Conservation (phyloP, 1,140 invertebrate genomes). For the Solen grandis region DNA sequence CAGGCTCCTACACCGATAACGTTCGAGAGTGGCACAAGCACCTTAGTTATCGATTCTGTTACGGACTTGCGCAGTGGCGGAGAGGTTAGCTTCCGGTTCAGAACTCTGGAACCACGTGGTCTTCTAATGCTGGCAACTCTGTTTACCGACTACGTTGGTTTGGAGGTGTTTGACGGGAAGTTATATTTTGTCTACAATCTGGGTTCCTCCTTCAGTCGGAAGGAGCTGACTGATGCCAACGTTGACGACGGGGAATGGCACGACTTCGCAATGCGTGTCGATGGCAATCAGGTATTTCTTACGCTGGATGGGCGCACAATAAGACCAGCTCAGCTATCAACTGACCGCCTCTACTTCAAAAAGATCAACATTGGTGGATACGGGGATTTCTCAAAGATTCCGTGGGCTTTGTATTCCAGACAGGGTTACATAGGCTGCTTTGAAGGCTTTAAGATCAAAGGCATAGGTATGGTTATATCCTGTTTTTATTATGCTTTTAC, state of each 20-base stretch:
- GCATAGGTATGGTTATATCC: conserved; percentile 10
- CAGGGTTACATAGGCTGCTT: conserved; percentile 74
- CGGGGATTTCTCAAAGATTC: conserved; percentile 54
- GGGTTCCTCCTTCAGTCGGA: conserved; percentile 55
- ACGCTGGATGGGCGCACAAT: conserved; percentile 42
- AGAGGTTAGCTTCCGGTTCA: conserved; percentile 35
- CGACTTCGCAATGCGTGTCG: conserved; percentile 51
- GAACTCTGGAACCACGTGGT: conserved; percentile 46
- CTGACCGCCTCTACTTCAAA: conserved; percentile 56
- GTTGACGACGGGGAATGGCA: conserved; percentile 71
- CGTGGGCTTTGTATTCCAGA: conserved; percentile 73
- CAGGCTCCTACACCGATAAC: conserved; percentile 31
- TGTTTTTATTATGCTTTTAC: not conserved
- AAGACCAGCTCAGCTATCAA: not conserved
- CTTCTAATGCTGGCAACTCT: conserved; percentile 7
- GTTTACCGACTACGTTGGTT: conserved; percentile 53
- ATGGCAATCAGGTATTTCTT: conserved; percentile 31
- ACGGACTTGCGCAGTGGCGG: conserved; percentile 37
- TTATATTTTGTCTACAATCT: conserved; percentile 72
- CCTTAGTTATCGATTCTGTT: conserved; percentile 14
- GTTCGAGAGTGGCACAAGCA: conserved; percentile 1
- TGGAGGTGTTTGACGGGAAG: conserved; percentile 73
- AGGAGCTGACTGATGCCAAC: conserved; percentile 48
- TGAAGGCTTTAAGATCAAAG: conserved; percentile 65
- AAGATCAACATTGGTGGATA: conserved; percentile 33